Percentiles rank a stretch among this genome's conserved stretches.
These are phyloP conservation scores for Crotalus helleri DNA, from an alignment of 2,113 vertebrate species.

Conservation along the genomic window DNA sequence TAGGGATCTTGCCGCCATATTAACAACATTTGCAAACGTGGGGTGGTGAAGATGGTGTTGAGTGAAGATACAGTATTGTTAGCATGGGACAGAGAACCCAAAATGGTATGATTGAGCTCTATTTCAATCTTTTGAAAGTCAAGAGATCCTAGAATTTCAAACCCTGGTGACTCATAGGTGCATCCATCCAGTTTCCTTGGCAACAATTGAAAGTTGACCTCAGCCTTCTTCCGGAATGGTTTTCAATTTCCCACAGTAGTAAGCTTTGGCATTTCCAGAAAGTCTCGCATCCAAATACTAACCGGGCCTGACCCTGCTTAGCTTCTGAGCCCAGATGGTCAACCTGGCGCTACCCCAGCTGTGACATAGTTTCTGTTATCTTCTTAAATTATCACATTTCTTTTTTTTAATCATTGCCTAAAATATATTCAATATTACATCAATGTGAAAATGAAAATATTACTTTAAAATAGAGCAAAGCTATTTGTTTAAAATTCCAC, in stretches of 20 bases:
- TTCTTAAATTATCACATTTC: not conserved
- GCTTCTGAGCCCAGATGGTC: not conserved
- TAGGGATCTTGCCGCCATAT: not conserved
- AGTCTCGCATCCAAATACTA: not conserved
- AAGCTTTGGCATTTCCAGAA: not conserved
- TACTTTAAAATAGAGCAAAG: not conserved
- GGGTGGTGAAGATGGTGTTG: not conserved
- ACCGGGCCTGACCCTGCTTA: not conserved
- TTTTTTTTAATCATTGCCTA: not conserved
- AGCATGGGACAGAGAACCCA: not conserved
- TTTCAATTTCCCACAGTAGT: not conserved
- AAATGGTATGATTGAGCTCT: not conserved
- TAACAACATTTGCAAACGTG: not conserved
- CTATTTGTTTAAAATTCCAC: not conserved
- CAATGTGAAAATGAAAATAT: not conserved
- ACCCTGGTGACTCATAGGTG: not conserved
- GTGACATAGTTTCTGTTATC: not conserved
- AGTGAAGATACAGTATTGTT: not conserved
- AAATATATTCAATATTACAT: not conserved
- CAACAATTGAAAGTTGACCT: not conserved
- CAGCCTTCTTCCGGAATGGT: not conserved
- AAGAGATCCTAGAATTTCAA: not conserved
- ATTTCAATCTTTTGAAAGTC: not conserved
- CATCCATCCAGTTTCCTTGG: not conserved
- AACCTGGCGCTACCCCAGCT: not conserved